phyloP scores from a whole-genome alignment of 2,797 vertebrate genomes.

The Myripristis murdjan region DNA sequence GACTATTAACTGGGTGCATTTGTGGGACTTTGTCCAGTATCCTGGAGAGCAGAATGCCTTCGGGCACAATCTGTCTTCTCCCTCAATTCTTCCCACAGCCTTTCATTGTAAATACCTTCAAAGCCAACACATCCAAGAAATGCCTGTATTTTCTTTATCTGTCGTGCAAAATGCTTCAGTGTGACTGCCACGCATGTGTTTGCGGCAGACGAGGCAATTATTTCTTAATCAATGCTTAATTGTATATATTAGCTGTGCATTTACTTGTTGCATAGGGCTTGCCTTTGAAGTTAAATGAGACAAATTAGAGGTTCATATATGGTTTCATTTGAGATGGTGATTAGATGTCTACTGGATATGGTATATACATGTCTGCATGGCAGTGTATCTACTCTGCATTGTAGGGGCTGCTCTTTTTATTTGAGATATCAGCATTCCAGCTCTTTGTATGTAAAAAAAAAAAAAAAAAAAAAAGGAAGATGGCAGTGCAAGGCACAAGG shows the following conservation, averaged over 20 bases:
- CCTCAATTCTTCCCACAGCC: background rate
- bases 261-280: constrained; percentile 40
- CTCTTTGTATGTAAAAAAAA: constrained; percentile 13
- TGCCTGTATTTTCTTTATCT: constrained; percentile 38
- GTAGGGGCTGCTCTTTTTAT: constrained; percentile 16
- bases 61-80: background rate
- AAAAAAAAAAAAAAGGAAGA: constrained; percentile 16
- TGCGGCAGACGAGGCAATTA: constrained; percentile 26
- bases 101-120: constrained; percentile 36
- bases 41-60: constrained; percentile 7
- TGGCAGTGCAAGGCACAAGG: background rate
- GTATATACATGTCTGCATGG: background rate
- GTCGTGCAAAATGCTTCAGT: constrained; percentile 32
- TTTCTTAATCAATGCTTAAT: constrained; percentile 53
- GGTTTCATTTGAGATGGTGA: constrained; percentile 47
- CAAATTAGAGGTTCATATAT: constrained; percentile 54
- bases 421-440: constrained; percentile 13
- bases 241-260: constrained; percentile 50
- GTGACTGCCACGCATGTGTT: constrained; percentile 23
- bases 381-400: background rate
- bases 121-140: constrained; percentile 23
- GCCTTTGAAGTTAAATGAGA: constrained; percentile 58
- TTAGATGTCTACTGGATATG: constrained; percentile 46
- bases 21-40: background rate
- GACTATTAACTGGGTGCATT: background rate